Conservation (phyloP, 2,797 vertebrate species). For the Neomorphus geoffroyi region DNA sequence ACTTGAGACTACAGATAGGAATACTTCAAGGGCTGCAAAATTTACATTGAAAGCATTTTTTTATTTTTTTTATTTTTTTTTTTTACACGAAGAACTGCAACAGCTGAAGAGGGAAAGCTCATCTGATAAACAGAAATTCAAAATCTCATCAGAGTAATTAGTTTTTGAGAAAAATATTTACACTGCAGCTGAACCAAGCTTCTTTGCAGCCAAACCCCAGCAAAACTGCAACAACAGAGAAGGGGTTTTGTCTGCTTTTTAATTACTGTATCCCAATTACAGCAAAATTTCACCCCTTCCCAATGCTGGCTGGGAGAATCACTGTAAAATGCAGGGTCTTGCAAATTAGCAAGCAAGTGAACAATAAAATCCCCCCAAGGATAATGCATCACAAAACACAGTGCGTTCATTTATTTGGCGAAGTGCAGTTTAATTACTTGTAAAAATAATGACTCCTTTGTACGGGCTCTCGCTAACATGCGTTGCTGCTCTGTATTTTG, state of each 20-base stretch:
- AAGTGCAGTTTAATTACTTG: constrained; percentile 54
- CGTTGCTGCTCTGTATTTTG: constrained; percentile 36
- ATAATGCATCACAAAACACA: constrained; percentile 32
- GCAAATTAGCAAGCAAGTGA: constrained; percentile 33
- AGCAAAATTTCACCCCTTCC: constrained; percentile 27
- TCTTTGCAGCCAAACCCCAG: not conserved
- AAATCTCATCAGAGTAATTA: not conserved
- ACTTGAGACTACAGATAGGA: not conserved
- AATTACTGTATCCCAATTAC: constrained; percentile 17
- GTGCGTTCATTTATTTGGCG: constrained; percentile 19
- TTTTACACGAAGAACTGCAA: not conserved
- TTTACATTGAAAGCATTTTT: not conserved
- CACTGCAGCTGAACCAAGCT: not conserved
- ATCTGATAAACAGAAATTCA: constrained; percentile 11
- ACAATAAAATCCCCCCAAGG: constrained; percentile 39
- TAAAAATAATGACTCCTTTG: constrained; percentile 64
- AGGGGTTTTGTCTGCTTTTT: constrained; percentile 10
- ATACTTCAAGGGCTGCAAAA: not conserved
- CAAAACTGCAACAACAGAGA: not conserved
- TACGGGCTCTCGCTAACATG: constrained; percentile 8
- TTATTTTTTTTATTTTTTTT: no score
- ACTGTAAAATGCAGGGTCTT: constrained; percentile 5
- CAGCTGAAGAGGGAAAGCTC: constrained; percentile 5
- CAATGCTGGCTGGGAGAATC: not conserved
- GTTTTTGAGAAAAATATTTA: constrained; percentile 48